Conservation (phyloP, 2,113 vertebrate species). For the Oxyruncus cristatus region DNA sequence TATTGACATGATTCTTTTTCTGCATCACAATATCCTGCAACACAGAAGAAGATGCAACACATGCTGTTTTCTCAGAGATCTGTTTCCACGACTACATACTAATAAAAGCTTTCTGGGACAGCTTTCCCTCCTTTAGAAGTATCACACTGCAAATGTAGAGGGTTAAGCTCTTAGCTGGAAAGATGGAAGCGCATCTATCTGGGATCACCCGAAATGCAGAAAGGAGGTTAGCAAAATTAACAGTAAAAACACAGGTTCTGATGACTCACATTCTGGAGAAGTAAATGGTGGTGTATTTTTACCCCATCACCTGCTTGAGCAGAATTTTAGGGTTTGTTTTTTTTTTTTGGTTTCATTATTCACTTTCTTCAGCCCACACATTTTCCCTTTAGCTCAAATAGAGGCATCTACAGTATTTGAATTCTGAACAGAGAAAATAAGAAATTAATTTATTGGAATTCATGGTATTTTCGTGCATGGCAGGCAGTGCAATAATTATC, state of each 20-base stretch:
- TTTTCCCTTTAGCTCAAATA: background rate
- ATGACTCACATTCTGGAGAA: background rate
- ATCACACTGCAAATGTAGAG: background rate
- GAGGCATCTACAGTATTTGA: background rate
- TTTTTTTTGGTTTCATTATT: background rate
- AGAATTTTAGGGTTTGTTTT: background rate
- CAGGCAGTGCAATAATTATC: background rate
- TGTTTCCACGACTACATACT: background rate
- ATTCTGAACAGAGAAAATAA: background rate
- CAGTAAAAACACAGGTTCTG: background rate
- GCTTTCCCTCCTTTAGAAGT: background rate
- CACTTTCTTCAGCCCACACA: background rate
- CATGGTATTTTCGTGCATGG: background rate
- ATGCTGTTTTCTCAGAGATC: constrained; percentile 7
- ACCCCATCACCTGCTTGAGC: background rate
- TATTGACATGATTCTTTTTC: background rate
- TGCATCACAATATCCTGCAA: constrained; percentile 8
- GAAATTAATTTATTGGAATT: background rate
- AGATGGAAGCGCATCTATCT: background rate
- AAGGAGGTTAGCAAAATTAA: background rate
- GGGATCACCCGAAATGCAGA: background rate
- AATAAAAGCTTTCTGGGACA: constrained; percentile 4
- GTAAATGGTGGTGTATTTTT: background rate
- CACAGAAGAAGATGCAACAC: background rate
- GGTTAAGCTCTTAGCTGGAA: background rate